These are phyloP conservation scores for Melanotaenia nigrans DNA, from an alignment of 2,797 vertebrate genomes.

Conservation along the genomic window DNA sequence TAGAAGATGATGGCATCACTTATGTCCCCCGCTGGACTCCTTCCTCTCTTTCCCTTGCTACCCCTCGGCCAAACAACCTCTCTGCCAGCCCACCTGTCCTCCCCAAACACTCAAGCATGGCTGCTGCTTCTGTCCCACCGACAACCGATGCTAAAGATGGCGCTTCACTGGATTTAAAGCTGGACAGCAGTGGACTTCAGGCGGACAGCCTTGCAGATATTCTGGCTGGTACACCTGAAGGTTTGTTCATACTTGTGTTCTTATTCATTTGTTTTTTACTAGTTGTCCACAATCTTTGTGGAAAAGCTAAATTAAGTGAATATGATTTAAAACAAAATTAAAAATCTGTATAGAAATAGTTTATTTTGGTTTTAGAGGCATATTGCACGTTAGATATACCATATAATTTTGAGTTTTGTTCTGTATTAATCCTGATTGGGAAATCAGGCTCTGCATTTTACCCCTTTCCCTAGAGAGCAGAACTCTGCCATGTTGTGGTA, in stretches of 20 bases:
- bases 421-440: too few relatives aligned
- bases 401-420: too few relatives aligned
- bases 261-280: background rate
- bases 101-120: constrained; percentile 49
- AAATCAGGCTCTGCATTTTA: too few relatives aligned
- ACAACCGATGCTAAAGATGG: constrained; percentile 56
- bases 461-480: too few relatives aligned
- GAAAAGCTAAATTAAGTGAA: too few relatives aligned
- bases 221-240: constrained; percentile 87
- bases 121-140: constrained; percentile 55
- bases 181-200: constrained; percentile 77
- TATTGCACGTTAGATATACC: background rate
- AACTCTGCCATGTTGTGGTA: too few relatives aligned
- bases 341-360: background rate
- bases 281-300: background rate
- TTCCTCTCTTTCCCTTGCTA: constrained; percentile 38
- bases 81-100: constrained; percentile 42
- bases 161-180: constrained; percentile 73
- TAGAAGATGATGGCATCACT: constrained; percentile 91
- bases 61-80: constrained; percentile 53
- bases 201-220: constrained; percentile 80
- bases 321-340: too few relatives aligned
- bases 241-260: constrained; percentile 70
- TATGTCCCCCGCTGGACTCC: constrained; percentile 90
- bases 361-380: background rate